Evolutionary conservation across 2,113 vertebrate genomes (phyloP).

Genomic region (Aldabrachelys gigantea): DNA sequence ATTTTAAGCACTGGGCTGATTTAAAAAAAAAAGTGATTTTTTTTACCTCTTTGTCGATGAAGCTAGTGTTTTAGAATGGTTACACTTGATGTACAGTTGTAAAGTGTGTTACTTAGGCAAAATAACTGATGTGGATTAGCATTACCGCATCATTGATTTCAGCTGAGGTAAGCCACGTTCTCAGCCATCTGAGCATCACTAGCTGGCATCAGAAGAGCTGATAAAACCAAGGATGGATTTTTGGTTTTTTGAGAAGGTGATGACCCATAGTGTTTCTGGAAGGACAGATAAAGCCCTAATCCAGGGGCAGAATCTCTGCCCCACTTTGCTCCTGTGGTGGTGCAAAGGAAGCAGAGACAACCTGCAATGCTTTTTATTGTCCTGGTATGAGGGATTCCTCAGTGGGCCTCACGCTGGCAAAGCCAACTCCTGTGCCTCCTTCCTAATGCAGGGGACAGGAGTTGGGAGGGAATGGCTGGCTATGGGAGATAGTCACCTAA

Average conservation of each 20-base stretch:
- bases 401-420: not conserved
- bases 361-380: not conserved
- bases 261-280: not conserved
- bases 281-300: not conserved
- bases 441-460: not conserved
- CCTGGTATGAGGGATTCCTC: fast-evolving
- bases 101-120: not conserved
- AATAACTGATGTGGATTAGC: constrained; percentile 27
- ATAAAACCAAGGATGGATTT: not conserved
- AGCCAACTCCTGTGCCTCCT: not conserved
- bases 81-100: not conserved
- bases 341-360: not conserved
- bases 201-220: constrained; percentile 16
- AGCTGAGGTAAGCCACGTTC: not conserved
- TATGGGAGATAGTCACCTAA: not conserved
- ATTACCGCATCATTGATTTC: not conserved
- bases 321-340: not conserved
- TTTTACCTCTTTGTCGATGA: not conserved
- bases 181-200: not conserved
- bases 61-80: not conserved
- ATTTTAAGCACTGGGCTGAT: not conserved
- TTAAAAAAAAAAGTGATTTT: not conserved
- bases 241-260: not conserved
- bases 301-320: not conserved
- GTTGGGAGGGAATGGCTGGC: not conserved